Conservation (phyloP, 2,888 invertebrate genomes). For the Nymphalis polychloros region DNA sequence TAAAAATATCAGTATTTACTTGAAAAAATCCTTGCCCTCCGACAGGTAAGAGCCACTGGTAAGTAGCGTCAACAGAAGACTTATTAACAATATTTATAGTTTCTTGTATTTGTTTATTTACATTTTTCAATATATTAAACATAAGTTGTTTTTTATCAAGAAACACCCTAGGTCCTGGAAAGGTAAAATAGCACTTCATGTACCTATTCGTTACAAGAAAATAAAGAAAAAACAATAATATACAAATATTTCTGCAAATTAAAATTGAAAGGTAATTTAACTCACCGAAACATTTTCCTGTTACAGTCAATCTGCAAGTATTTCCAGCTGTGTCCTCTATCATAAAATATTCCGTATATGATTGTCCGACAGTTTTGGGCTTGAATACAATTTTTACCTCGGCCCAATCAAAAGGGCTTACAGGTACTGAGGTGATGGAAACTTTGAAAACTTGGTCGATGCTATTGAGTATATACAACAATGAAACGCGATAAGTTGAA, state of each 20-base stretch:
- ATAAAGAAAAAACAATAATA: too few species aligned
- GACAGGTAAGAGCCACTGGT: conserved; percentile 70
- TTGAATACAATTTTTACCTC: conserved; percentile 59
- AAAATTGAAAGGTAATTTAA: neutral
- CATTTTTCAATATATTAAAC: conserved; percentile 64
- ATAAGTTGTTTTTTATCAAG: conserved; percentile 58
- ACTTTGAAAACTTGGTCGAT: conserved; percentile 70
- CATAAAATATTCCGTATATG: conserved; percentile 70
- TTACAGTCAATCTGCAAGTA: conserved; percentile 61
- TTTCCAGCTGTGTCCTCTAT: conserved; percentile 65
- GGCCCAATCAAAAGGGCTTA: conserved; percentile 55
- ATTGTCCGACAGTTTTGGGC: conserved; percentile 62
- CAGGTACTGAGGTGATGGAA: conserved; percentile 53
- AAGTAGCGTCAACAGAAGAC: conserved; percentile 68
- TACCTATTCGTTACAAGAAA: neutral
- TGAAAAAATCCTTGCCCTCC: conserved; percentile 70
- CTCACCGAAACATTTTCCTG: conserved; percentile 69
- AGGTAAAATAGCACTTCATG: neutral
- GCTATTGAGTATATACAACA: conserved; percentile 62
- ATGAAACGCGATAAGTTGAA: conserved; percentile 61
- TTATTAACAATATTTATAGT: conserved; percentile 61
- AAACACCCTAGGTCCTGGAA: conserved; percentile 63
- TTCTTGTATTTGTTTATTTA: conserved; percentile 60
- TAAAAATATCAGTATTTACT: conserved; percentile 46
- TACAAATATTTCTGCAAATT: too few species aligned